Base-by-base conservation (phyloP, 2,797 vertebrate genomes). In the Darevskia mixta region DNA sequence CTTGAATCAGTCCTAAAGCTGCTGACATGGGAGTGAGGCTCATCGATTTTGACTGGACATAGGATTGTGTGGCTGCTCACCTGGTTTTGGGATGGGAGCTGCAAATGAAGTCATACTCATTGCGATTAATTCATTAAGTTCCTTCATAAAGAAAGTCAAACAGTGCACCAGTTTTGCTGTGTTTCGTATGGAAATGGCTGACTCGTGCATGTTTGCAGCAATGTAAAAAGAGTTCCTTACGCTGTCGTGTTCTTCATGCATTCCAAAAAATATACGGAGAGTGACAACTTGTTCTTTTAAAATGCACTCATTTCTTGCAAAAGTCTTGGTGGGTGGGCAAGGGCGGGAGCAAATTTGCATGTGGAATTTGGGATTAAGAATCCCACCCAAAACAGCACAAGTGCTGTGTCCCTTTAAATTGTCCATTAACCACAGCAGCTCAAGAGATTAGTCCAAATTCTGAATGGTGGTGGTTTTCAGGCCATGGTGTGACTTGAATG, bases 391-490 rank as follows among this genome's bases (percentile, higher is more conserved):
- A 82, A 45, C 64, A 82, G 27, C 66, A 69, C 25, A 29, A 85
- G 58, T 17, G n/a, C 32, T 13, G 61, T 64, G 17, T 64, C 61
- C 8, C 35, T 27, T 58, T 11, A 45, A 77, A 25, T 49, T 76
- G 25, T 35, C 9, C 8, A 8, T 76, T 35, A 66, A 67, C 4
- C 58, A 76, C 45, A 66, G 45, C 6, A 82, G 18, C 13, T 82
- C 23, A 75, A 66, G 61, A 75, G 73, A 81, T 75, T 32, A 43
- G 41, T 75, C 32, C 69, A 66, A 55, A 69, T 64, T 49, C 41
- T 87, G 8, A 66, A 82, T 82, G 41, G 49, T 76, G n/a, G 18
- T 73, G n/a, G 82, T 75, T 13, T 76, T 87, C n/a, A 76, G 72
- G 69, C 7, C 20, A 8, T 58, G n/a, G 6, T 67, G 17, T 38